Evolutionary conservation across 1,140 invertebrate species (phyloP).

Genomic region (Muscidifurax raptorellus): DNA sequence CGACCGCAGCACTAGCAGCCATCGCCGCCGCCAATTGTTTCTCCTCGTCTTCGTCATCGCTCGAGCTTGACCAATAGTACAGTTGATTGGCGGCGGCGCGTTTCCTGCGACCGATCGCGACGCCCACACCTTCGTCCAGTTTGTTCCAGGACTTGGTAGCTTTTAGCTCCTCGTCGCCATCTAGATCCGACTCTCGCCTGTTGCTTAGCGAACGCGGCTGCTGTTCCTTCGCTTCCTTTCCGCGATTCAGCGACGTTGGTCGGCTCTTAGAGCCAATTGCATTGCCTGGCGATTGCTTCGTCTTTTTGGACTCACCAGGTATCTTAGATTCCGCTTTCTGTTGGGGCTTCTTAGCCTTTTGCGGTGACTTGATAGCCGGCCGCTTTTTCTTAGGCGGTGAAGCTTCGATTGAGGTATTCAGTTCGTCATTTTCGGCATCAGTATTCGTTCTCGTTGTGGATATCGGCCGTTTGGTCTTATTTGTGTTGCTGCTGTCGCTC

Average conservation of each 20-base stretch:
- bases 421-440: conserved; percentile 38
- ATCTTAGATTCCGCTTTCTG: conserved; percentile 34
- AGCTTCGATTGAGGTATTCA: conserved; percentile 57
- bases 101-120: conserved; percentile 78
- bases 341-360: conserved; percentile 42
- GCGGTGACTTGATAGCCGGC: conserved; percentile 16
- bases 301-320: conserved; percentile 47
- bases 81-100: conserved; percentile 79
- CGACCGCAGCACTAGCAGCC: not conserved
- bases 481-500: not conserved
- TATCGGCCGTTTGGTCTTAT: conserved; percentile 29
- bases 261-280: conserved; percentile 49
- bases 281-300: conserved; percentile 22
- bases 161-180: conserved; percentile 70
- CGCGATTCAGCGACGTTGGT: conserved; percentile 11
- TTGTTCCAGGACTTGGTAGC: conserved; percentile 73
- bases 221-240: conserved; percentile 60
- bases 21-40: not conserved
- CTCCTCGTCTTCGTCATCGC: conserved; percentile 78
- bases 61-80: conserved; percentile 84
- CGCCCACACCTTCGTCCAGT: conserved; percentile 71
- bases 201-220: conserved; percentile 56
- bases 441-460: not conserved
- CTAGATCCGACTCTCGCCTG: conserved; percentile 60
- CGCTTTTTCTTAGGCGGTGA: conserved; percentile 41